Evolutionary conservation across 2,113 vertebrate species (phyloP).

Genomic region (Solenodon paradoxus): DNA sequence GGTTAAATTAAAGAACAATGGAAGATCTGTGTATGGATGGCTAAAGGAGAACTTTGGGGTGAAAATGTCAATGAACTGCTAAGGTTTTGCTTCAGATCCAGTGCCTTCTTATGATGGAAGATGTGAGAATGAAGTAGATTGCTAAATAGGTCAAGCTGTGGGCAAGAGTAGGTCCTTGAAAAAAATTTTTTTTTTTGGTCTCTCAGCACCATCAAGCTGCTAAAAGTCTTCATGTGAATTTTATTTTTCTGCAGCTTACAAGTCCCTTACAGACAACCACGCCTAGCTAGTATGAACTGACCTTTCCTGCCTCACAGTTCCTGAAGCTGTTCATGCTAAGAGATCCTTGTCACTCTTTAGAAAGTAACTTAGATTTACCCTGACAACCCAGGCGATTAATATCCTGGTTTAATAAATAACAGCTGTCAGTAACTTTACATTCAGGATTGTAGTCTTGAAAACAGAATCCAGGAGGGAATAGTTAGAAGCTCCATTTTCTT

Average conservation of each 20-base stretch:
- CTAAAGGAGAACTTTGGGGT: too few species aligned
- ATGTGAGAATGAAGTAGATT: neutral
- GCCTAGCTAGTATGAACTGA: neutral
- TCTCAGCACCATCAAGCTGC: neutral
- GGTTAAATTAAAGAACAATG: neutral
- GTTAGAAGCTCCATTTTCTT: neutral
- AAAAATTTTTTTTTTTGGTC: neutral
- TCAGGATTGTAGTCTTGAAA: neutral
- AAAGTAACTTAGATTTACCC: neutral
- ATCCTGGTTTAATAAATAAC: neutral
- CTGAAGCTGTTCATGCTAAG: neutral
- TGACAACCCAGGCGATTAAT: neutral
- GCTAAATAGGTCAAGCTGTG: too few species aligned
- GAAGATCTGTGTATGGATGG: neutral
- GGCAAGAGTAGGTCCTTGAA: neutral
- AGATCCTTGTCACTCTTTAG: neutral
- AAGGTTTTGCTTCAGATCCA: fast-evolving
- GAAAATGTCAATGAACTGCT: neutral
- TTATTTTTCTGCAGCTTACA: neutral
- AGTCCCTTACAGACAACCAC: neutral
- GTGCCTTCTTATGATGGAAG: neutral
- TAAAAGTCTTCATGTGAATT: neutral
- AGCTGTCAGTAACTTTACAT: neutral
- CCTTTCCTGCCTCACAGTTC: neutral
- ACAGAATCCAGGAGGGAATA: neutral